Conservation (phyloP, 2,888 invertebrate species). For the Lasius platythorax region DNA sequence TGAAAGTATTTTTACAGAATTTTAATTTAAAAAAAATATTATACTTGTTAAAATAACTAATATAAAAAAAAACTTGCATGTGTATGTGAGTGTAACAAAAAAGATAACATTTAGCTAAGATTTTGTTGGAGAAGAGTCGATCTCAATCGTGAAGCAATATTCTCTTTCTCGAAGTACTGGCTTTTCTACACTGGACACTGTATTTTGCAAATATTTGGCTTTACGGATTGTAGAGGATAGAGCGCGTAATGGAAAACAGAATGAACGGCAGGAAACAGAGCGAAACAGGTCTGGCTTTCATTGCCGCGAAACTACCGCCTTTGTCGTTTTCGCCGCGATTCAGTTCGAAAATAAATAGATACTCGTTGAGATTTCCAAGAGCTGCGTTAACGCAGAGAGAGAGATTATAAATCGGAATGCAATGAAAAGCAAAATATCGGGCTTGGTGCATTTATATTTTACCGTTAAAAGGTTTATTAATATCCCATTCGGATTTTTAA, state of each 20-base stretch:
- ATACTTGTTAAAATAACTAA: not conserved
- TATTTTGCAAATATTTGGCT: constrained; percentile 54
- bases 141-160: not conserved
- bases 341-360: constrained; percentile 40
- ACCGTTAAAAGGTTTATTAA: constrained; percentile 18
- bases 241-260: constrained; percentile 48
- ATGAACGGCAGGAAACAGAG: constrained; percentile 42
- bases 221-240: constrained; percentile 52
- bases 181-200: constrained; percentile 23
- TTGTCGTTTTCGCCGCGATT: constrained; percentile 32
- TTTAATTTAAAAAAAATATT: not conserved
- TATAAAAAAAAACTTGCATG: not conserved
- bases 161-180: constrained; percentile 19
- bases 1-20: not conserved
- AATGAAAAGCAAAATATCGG: constrained; percentile 22
- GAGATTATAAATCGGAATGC: constrained; percentile 44
- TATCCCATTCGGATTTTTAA: constrained; percentile 27
- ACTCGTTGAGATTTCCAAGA: constrained; percentile 43
- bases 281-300: constrained; percentile 41
- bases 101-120: not conserved
- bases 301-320: constrained; percentile 40
- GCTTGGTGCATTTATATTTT: constrained; percentile 21
- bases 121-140: not conserved
- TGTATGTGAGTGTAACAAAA: not conserved
- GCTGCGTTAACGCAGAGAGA: constrained; percentile 34